Conservation (phyloP, 1,140 invertebrate genomes). For the Wiebesia pumilae region DNA sequence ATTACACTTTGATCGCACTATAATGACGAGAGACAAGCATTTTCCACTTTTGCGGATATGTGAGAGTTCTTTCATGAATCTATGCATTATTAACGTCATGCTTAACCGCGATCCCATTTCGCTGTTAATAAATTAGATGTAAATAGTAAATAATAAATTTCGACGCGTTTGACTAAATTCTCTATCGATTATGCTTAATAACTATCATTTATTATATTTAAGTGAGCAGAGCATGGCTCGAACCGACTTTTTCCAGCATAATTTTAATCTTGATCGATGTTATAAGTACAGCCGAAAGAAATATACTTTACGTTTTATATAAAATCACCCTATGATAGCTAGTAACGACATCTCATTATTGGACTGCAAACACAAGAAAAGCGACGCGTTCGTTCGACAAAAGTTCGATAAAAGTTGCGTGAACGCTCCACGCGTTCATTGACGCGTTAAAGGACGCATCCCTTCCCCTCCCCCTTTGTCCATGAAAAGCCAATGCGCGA, state of each 20-base stretch:
- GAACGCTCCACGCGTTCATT: background rate
- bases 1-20: background rate
- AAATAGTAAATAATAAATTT: background rate
- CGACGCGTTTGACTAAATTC: background rate
- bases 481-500: background rate
- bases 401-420: background rate
- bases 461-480: too few relatives aligned
- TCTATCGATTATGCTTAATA: background rate
- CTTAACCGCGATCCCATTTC: background rate
- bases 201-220: background rate
- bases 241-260: background rate
- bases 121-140: background rate
- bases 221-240: background rate
- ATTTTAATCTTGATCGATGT: background rate
- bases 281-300: background rate
- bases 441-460: background rate
- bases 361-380: background rate
- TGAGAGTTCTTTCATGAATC: background rate
- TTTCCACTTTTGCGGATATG: background rate
- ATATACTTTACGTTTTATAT: too few relatives aligned
- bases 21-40: background rate
- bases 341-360: conserved; percentile 18
- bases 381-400: conserved; percentile 12
- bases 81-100: background rate
- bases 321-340: too few relatives aligned